A percentile compares a stretch with the other conserved stretches of the same genome.
These are phyloP conservation scores for Beroe ovata DNA, from an alignment of 37 sponge, comb jelly and placozoan species.

Conservation along the genomic window DNA sequence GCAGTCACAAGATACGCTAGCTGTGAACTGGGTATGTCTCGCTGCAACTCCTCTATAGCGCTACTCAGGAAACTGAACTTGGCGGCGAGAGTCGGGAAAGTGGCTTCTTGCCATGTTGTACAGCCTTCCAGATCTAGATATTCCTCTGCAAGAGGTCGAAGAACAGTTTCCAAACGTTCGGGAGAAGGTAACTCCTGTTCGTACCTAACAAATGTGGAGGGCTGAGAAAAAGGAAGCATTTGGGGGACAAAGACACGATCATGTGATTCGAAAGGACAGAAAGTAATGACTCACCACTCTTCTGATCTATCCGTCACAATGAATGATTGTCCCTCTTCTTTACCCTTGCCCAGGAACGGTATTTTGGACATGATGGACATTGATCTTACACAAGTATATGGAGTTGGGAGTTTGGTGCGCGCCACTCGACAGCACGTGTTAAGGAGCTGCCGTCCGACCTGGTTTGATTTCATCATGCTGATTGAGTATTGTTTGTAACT, in stretches of 20 bases:
- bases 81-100: constrained; percentile 6
- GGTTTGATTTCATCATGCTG: background rate
- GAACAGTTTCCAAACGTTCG: constrained; percentile 5
- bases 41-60: background rate
- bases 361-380: constrained; percentile 44
- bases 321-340: background rate
- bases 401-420: background rate
- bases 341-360: constrained; percentile 35
- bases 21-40: constrained; percentile 54
- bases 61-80: background rate
- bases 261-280: too few relatives aligned
- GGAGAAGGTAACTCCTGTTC: background rate
- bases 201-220: too few relatives aligned
- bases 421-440: background rate
- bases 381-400: background rate
- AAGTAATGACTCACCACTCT: background rate
- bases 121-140: background rate
- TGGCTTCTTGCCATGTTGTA: background rate
- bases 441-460: background rate
- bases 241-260: too few relatives aligned
- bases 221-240: too few relatives aligned
- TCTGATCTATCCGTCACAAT: constrained; percentile 1
- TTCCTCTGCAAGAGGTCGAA: constrained; percentile 5
- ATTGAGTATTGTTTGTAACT: too few relatives aligned
- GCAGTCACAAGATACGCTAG: constrained; percentile 7